Base-by-base conservation (phyloP, 2,888 invertebrate genomes). In the Agrotis segetum region DNA sequence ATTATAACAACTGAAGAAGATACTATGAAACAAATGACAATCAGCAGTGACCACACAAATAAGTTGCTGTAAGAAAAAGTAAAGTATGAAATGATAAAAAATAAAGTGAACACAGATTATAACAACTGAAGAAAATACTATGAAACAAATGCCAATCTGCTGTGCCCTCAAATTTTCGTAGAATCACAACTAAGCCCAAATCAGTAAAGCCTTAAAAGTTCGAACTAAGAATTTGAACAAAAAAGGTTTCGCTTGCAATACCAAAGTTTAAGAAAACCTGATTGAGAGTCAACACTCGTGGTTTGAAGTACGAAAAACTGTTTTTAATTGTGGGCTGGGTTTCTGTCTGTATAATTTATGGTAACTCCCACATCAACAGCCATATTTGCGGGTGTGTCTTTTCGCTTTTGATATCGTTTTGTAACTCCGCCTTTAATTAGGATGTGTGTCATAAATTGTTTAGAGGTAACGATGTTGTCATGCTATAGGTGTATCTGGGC, bases 241-340 rank as follows among this genome's bases (percentile, higher is more conserved):
- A 82, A 34, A 84, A 84, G 62, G 14, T 40, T 74, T 67, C 53
- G 58, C 62, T 55, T 66, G 19, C 59, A 59, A 59, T 66, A 52
- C 59, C 66, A 82, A 24, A 79, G 79, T 58, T 82, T 67, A 67
- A 44, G 44, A 71, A 77, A 79, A 76, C 81, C 83, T 79, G 84
- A 79, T 84, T 84, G 71, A 40, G 69, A 79, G 79, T 71, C 84
- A 56, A 60, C 66, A 71, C 55, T 52, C 68, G 67, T 66, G 56
- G 46, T 70, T 71, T 71, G 29, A 34, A 34, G 34, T 21, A 53
- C 74, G 71, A 67, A 70, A 81, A 67, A 71, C 65, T 65, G 21
- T 73, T 79, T 80, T 76, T 74, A 83, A 79, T 72, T 75, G 83
- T 77, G 73, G 79, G 79, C 63, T n/a, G 75, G 76, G 82, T 80